Percentiles rank a stretch among this genome's conserved stretches.
Conservation (phyloP, 2,797 vertebrate genomes). For the Nyctalus aviator region DNA sequence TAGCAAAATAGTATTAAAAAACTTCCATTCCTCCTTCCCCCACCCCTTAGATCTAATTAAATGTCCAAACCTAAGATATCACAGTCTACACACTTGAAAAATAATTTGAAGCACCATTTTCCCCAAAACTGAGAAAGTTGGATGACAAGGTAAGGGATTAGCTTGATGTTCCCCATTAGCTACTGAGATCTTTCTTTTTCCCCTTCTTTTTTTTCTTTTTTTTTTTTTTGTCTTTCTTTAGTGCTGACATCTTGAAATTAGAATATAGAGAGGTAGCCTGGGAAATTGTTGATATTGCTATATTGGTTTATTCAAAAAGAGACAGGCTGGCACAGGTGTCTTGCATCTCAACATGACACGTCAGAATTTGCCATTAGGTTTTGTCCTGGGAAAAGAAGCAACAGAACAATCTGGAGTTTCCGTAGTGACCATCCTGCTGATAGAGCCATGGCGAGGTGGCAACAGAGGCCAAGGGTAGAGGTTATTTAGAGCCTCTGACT, state of each 20-base stretch:
- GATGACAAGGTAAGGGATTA: conserved; percentile 34
- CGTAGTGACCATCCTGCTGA: neutral
- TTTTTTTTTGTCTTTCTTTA: conserved; percentile 1
- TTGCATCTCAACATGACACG: neutral
- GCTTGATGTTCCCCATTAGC: conserved; percentile 46
- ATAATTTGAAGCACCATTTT: conserved; percentile 51
- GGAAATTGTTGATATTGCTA: neutral
- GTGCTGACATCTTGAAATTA: conserved; percentile 34
- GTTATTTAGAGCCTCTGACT: neutral
- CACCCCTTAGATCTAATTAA: conserved; percentile 71
- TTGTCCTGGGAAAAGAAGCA: conserved; percentile 37
- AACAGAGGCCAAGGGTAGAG: neutral
- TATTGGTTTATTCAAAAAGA: conserved; percentile 67
- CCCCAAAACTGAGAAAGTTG: conserved; percentile 34
- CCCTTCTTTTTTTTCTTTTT: too few species aligned
- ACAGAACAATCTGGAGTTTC: neutral
- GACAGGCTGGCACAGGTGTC: neutral
- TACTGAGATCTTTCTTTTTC: neutral
- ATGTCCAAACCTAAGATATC: conserved; percentile 66
- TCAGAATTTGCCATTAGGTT: neutral
- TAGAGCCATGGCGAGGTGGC: neutral
- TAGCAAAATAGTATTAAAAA: conserved; percentile 78
- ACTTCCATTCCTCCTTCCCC: neutral
- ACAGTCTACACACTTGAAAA: conserved; percentile 76
- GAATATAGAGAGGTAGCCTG: neutral